These are phyloP conservation scores for Mustelus asterias DNA, from an alignment of 2,113 vertebrate genomes.

Conservation along the genomic window DNA sequence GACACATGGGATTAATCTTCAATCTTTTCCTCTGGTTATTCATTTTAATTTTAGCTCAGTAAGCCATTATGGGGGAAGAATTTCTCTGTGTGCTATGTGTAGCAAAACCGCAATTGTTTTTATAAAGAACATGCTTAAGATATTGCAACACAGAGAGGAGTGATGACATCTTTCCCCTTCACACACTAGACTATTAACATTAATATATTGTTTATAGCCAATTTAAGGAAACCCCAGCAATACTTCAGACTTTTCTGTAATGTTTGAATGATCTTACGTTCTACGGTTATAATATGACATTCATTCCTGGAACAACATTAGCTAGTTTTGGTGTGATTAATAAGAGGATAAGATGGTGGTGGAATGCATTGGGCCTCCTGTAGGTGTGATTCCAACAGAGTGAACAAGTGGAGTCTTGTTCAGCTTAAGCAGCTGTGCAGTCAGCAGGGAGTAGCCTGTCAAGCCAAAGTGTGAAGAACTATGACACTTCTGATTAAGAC, in stretches of 20 bases:
- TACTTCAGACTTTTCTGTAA: background rate
- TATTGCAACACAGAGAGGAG: background rate
- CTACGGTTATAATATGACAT: background rate
- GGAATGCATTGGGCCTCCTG: slow-evolving; percentile 28
- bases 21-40: background rate
- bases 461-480: slow-evolving; percentile 24
- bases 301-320: background rate
- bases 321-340: slow-evolving; percentile 8
- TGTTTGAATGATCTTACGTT: background rate
- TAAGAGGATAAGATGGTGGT: slow-evolving; percentile 24
- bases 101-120: background rate
- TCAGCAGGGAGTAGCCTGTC: slow-evolving; percentile 27
- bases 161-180: background rate
- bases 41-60: background rate
- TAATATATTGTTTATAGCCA: background rate
- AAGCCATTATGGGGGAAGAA: background rate
- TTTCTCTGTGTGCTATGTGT: background rate
- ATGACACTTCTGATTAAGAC: slow-evolving; percentile 33
- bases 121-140: background rate
- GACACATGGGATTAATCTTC: slow-evolving; percentile 14
- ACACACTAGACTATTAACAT: background rate
- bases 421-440: slow-evolving; percentile 16
- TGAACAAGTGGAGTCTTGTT: slow-evolving; percentile 33
- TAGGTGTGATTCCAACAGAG: slow-evolving; percentile 21
- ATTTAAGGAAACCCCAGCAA: background rate